Evolutionary conservation across 92 coral and sea anemone species (phyloP).

Genomic region (Phenganax stokvisi): DNA sequence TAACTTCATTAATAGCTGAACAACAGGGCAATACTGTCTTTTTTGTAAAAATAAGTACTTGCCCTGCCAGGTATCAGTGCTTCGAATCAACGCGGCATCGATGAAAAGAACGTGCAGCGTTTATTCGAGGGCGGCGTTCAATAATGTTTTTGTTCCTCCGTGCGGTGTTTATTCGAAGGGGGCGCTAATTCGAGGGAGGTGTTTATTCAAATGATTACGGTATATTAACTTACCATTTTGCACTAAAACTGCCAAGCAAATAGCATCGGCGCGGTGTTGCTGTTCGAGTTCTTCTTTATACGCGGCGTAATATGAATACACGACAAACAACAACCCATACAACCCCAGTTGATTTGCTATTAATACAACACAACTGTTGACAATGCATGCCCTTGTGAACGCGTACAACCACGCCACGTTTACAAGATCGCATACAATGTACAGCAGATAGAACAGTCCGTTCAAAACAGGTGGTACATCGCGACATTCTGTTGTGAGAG

Average conservation of each 20-base stretch:
- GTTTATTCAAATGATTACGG: not conserved
- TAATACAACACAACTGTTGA: constrained; percentile 22
- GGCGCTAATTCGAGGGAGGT: too few species aligned
- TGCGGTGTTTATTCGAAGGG: too few species aligned
- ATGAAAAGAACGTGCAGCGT: too few species aligned
- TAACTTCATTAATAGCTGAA: too few species aligned
- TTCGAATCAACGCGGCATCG: too few species aligned
- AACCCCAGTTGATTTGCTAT: constrained; percentile 32
- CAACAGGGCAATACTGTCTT: too few species aligned
- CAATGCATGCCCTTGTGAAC: constrained; percentile 44
- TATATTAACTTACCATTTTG: constrained; percentile 1
- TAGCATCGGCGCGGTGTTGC: constrained; percentile 2
- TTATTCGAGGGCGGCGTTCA: too few species aligned
- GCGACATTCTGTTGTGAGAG: constrained; percentile 48
- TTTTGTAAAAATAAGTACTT: too few species aligned
- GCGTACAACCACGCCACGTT: constrained; percentile 54
- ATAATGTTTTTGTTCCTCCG: too few species aligned
- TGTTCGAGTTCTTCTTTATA: constrained; percentile 12
- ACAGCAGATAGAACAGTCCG: constrained; percentile 49
- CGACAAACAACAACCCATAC: constrained; percentile 47
- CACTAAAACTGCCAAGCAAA: constrained; percentile 9
- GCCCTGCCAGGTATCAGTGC: too few species aligned
- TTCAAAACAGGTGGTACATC: constrained; percentile 51
- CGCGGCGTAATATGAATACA: constrained; percentile 18
- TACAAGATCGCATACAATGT: constrained; percentile 47